Evolutionary conservation across 1,140 invertebrate species (phyloP), one percentile per base, ranked within the genome.

Genomic region (Himalopsyche phryganea): DNA sequence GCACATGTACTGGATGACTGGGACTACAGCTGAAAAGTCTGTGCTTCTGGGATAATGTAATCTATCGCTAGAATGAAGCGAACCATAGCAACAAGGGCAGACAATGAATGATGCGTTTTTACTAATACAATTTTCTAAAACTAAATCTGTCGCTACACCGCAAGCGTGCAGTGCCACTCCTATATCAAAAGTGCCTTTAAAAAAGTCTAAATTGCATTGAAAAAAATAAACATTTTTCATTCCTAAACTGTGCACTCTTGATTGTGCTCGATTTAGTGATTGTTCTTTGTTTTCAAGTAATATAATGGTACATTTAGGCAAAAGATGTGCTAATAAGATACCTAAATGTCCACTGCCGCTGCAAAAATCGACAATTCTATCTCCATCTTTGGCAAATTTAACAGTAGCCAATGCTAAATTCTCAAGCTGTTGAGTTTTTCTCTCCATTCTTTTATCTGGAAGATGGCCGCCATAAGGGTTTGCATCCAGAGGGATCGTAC

Each of bases 41-140:
- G 71, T 62, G 73, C 89, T 90, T 59, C 87, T 73, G 0, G 86
- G 88, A 76, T 96, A 95, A 1, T 76, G 72, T 13, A 90, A 71
- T 68, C 87, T 82, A 73, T 92, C 76, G 66, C 86, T 81, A 65
- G 81, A 81, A 76, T 89, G 85, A 36, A 97, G 80, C 1, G 86
- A 86, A 3, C 95, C 95, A 74, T 98, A 98, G 71, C 94, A 98
- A 71, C 96, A 98, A 1, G 94, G 94, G 72, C 92, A 96, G 50
- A 91, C 82, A 2, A 96, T 87, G 80, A 98, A 96, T 53, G 85
- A 80, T 0, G 94, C 93, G 46, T 81, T 80, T 11, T 81, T 81
- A 17, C 81, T 69, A 1, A 91, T 80, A 70, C 94, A 97, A 64
- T 89, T 88, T 58, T 92, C 82, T 44, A 98, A 77, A 0, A 97